These are phyloP conservation scores for Rhinogobius similis DNA, from an alignment of 2,113 vertebrate genomes.

Conservation along the genomic window DNA sequence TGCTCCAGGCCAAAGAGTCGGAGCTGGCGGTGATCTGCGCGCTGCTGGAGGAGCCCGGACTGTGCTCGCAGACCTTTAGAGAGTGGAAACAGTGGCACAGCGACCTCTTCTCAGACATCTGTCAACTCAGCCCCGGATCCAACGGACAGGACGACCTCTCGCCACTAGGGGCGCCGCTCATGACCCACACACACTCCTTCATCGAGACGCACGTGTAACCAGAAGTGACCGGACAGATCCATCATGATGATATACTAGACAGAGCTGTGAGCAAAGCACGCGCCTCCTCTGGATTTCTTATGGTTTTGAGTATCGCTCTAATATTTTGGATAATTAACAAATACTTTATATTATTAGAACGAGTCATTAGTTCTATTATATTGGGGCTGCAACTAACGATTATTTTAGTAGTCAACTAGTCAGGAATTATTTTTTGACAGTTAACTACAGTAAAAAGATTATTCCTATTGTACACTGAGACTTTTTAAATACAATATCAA, in stretches of 20 bases:
- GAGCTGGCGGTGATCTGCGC: constrained; percentile 83
- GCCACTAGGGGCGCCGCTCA: constrained; percentile 77
- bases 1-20: constrained; percentile 85
- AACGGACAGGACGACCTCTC: constrained; percentile 84
- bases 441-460: too few relatives aligned
- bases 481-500: too few relatives aligned
- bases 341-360: neutral
- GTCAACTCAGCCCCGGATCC: constrained; percentile 80
- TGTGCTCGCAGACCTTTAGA: constrained; percentile 87
- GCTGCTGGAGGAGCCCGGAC: constrained; percentile 84
- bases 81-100: constrained; percentile 91
- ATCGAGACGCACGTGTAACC: constrained; percentile 89
- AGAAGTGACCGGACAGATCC: constrained; percentile 53
- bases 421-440: too few relatives aligned
- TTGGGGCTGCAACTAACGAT: too few relatives aligned
- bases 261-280: neutral
- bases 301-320: neutral
- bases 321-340: neutral
- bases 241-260: constrained; percentile 41
- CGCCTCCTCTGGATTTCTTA: neutral
- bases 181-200: constrained; percentile 90
- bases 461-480: too few relatives aligned
- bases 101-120: constrained; percentile 90
- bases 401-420: too few relatives aligned
- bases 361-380: too few relatives aligned